Base-by-base conservation (phyloP, 92 coral and sea anemone genomes). In the Nematostella vectensis region DNA sequence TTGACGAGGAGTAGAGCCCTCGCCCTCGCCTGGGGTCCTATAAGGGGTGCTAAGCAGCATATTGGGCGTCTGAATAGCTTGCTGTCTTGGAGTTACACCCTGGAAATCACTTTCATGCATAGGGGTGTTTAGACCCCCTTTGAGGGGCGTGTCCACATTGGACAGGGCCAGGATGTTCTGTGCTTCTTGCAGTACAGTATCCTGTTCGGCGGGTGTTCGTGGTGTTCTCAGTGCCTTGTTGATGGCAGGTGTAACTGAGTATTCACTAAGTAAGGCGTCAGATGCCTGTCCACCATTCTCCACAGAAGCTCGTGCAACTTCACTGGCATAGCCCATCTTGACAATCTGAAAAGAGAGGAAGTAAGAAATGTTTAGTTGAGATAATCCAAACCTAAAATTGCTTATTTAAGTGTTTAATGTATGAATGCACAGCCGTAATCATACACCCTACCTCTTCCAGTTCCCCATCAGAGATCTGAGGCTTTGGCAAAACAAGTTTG, bases 321-420 rank as follows among this genome's bases (percentile, higher is more conserved):
- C 98, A 61, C 98, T 91, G 1, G 98, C 98, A 57, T 81, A 77
- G 20, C 98, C 98, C 98, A 91, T 77, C 44, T 91, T 91, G 24
- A 91, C 98, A 30, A 91, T 88, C 98, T 89, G 29, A 42, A 25
- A 31, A 26, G 2, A 59, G 20, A 33, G n/a, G n/a, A n/a, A n/a
- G n/a, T n/a, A n/a, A n/a, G n/a, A n/a, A n/a, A n/a, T 22, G 9
- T 18, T 26, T 8, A 47, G 51, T 47, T 1, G 0, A 47, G 11
- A 11, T 19, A 11, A 47, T 2, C 20, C 1, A 11, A 4, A 6
- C 9, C 4, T 13, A 47, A 23, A 47, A 0, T 0, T 47, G n/a
- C 53, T 9, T 15, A 17, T 25, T 48, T n/a, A n/a, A 48, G 1
- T 17, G 53, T 16, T 22, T 17, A 48, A 2, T 2, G 53, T 48